Evolutionary conservation across 2,113 vertebrate genomes (phyloP).

Genomic region (Pomatostomus ruficeps): DNA sequence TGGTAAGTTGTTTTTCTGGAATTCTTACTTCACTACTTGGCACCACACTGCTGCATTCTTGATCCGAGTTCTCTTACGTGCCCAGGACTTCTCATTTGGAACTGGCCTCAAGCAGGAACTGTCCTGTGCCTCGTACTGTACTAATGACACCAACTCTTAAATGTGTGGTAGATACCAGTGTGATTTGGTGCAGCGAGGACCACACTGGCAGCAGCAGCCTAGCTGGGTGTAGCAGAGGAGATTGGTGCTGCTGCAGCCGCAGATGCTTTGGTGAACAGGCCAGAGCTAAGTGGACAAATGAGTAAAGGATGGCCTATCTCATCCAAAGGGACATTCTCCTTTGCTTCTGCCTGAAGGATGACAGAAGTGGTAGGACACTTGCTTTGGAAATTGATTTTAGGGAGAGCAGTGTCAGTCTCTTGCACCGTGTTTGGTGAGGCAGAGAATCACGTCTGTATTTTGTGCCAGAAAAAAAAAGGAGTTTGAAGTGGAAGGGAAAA

Average conservation of each 20-base stretch:
- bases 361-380: background rate
- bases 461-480: background rate
- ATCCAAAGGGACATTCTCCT: background rate
- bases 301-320: background rate
- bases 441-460: background rate
- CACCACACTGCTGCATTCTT: background rate
- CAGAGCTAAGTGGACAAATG: background rate
- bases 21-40: background rate
- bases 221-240: background rate
- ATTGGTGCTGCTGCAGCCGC: background rate
- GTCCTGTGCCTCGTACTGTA: background rate
- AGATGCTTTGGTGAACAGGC: background rate
- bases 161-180: accelerated
- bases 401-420: background rate
- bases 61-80: background rate
- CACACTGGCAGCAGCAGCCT: background rate
- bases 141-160: background rate
- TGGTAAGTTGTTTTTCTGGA: background rate
- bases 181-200: background rate
- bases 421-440: background rate
- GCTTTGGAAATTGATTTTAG: background rate
- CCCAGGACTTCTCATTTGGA: background rate
- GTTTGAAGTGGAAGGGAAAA: background rate
- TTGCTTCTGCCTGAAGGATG: background rate
- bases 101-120: background rate